These are phyloP conservation scores for Hyperopisus bebe DNA, from an alignment of 2,113 vertebrate genomes.

Conservation along the genomic window DNA sequence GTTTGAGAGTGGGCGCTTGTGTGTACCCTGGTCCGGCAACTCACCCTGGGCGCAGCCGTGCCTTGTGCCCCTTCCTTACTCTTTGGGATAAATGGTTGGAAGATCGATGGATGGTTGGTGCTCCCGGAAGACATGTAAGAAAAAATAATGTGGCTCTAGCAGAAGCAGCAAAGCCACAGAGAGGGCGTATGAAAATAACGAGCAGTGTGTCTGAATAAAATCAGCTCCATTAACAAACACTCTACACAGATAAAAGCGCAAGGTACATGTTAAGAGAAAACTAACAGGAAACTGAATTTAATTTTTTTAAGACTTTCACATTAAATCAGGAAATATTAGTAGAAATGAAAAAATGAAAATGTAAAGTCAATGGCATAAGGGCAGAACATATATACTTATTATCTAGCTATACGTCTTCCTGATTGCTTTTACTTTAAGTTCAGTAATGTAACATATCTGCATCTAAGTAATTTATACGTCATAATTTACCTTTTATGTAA, in stretches of 20 bases:
- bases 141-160: neutral
- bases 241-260: slow-evolving; percentile 42
- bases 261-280: neutral
- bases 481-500: neutral
- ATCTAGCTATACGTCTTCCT: neutral
- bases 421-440: neutral
- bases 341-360: neutral
- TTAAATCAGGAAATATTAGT: neutral
- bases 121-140: neutral
- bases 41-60: neutral
- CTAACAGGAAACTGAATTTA: neutral
- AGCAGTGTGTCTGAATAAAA: slow-evolving; percentile 74
- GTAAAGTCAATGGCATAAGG: neutral
- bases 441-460: neutral
- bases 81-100: neutral
- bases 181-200: slow-evolving; percentile 68
- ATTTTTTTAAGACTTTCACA: neutral
- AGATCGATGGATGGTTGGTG: neutral
- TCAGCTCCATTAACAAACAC: slow-evolving; percentile 72
- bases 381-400: neutral
- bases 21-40: neutral
- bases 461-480: neutral
- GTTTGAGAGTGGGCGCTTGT: neutral
- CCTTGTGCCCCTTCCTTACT: neutral
- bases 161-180: slow-evolving; percentile 35